Base-by-base conservation (phyloP, 2,797 vertebrate species). In the Acridotheres tristis region DNA sequence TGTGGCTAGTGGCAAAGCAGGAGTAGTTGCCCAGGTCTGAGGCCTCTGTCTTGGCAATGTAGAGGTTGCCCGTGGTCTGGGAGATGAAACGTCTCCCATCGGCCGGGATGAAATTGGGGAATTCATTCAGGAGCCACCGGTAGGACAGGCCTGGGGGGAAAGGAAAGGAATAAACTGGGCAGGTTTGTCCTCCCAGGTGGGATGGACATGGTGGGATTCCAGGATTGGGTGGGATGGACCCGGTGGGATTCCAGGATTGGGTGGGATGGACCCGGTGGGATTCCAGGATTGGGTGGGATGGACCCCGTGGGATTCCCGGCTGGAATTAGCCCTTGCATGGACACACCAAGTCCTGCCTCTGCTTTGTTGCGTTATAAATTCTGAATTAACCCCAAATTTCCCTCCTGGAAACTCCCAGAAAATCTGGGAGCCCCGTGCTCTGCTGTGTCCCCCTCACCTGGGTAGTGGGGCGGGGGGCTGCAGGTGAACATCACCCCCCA, bases 101-200 rank as follows among this genome's bases (percentile, higher is more conserved):
- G 30, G 97, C 98, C 7, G 98, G 98, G 96, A 99, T 98, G 96
- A 99, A 99, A 92, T 98, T 99, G 55, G 99, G 99, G 85, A 99
- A 99, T 61, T 99, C 99, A 0, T 99, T 99, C 96, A 99, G 97
- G 63, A 99, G 98, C 99, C 99, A 99, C 69, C 98, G 98, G 91
- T 99, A 99, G 69, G 98, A 99, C 77, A 99, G 95, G 58, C 99
- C 99, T 99, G 81, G 13, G 47, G 25, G 29, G 10, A 11, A 10
- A 71, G 27, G n/a, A 69, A 21, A 19, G 88, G 79, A 75, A 27
- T 58, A 1, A 34, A 11, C 20, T 18, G 42, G 27, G 32, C 45
- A 2, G 27, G 34, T 51, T 58, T 38, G n/a, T 18, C 62, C 62
- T 75, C 22, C 9, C 2, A 1, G 48, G 11, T 11, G 51, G 62